phyloP scores from a whole-genome alignment of 1,140 invertebrate genomes.

The Bathynomus jamesi region DNA sequence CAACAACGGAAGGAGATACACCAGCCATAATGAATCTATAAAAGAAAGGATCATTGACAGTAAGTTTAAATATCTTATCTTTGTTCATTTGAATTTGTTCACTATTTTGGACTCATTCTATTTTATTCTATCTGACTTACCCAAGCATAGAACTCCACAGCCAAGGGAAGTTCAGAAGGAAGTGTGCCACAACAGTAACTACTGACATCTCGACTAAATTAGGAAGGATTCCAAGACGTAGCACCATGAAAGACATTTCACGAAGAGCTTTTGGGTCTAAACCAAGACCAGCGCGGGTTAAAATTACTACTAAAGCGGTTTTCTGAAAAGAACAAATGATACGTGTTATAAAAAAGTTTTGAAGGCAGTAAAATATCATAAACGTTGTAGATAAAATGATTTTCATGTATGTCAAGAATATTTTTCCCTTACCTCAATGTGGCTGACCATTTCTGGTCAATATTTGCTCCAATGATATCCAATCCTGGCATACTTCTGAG shows the following conservation, averaged over 20 bases:
- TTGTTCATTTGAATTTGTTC: too few relatives aligned
- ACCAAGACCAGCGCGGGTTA: conserved; percentile 85
- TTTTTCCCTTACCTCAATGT: conserved; percentile 34
- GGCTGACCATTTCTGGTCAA: conserved; percentile 45
- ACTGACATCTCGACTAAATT: conserved; percentile 71
- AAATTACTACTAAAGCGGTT: conserved; percentile 81
- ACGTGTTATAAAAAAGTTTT: too few relatives aligned
- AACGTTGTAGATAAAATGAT: too few relatives aligned
- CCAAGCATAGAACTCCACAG: conserved; percentile 79
- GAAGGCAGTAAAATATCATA: too few relatives aligned
- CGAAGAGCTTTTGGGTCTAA: conserved; percentile 76
- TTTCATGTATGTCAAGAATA: too few relatives aligned
- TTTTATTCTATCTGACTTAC: conserved; percentile 39
- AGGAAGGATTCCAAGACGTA: conserved; percentile 71
- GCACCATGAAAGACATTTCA: conserved; percentile 51
- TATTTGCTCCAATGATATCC: conserved; percentile 42
- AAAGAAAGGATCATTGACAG: background rate
- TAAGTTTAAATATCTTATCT: too few relatives aligned
- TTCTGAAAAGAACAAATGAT: too few relatives aligned
- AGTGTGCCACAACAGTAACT: conserved; percentile 60
- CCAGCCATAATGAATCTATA: conserved; percentile 46
- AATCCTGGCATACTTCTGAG: conserved; percentile 59
- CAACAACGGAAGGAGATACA: conserved; percentile 89
- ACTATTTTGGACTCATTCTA: too few relatives aligned
- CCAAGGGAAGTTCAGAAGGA: conserved; percentile 74